Percentiles rank a stretch among this genome's conserved stretches.
phyloP scores from a whole-genome alignment of 2,888 invertebrate genomes.

The Amblyjoppa fuscipennis region DNA sequence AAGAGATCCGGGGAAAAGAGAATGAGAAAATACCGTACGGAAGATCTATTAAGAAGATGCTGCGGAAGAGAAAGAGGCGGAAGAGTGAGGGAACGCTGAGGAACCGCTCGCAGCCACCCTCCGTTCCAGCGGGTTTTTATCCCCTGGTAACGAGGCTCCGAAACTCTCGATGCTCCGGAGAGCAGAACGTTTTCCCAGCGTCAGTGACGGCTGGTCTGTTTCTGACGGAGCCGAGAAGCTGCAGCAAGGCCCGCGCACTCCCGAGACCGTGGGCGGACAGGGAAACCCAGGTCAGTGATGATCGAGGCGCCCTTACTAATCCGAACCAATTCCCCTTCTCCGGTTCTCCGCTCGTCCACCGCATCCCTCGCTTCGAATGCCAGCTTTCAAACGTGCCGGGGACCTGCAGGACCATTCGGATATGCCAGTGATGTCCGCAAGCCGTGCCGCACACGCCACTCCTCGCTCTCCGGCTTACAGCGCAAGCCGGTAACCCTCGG shows the following conservation, averaged over 20 bases:
- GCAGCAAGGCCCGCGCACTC: slow-evolving; percentile 13
- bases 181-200: slow-evolving; percentile 55
- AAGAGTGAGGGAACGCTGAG: slow-evolving; percentile 25
- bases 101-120: slow-evolving; percentile 51
- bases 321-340: slow-evolving; percentile 57
- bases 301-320: slow-evolving; percentile 61
- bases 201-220: slow-evolving; percentile 35
- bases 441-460: slow-evolving; percentile 6
- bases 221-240: slow-evolving; percentile 23
- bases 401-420: not conserved
- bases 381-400: slow-evolving; percentile 58
- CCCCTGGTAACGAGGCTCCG: slow-evolving; percentile 67
- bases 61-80: slow-evolving; percentile 8
- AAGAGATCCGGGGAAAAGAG: slow-evolving; percentile 17
- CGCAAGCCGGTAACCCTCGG: slow-evolving; percentile 43
- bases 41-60: slow-evolving; percentile 48
- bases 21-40: slow-evolving; percentile 1
- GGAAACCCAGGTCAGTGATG: slow-evolving; percentile 68
- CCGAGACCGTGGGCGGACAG: slow-evolving; percentile 50
- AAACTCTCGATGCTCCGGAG: slow-evolving; percentile 58
- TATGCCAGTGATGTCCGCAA: slow-evolving; percentile 4
- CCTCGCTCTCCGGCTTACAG: not conserved
- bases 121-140: slow-evolving; percentile 63
- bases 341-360: slow-evolving; percentile 31
- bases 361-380: slow-evolving; percentile 56